Conservation (phyloP, 2,113 vertebrate species). For the Isurus oxyrinchus region DNA sequence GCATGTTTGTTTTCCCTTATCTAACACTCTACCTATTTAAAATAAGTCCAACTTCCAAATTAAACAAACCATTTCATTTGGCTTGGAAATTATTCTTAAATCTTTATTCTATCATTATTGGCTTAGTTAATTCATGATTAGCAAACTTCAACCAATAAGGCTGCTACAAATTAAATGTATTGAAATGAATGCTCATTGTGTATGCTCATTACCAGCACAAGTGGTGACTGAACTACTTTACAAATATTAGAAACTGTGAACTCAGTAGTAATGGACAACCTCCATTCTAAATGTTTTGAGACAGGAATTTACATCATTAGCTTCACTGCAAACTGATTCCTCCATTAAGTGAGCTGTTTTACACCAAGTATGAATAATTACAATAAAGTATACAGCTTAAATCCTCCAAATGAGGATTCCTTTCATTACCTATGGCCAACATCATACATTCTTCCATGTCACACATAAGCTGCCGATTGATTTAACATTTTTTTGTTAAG, state of each 20-base stretch:
- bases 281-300: not conserved
- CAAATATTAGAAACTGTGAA: constrained; percentile 1
- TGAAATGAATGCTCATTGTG: not conserved
- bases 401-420: not conserved
- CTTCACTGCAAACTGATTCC: not conserved
- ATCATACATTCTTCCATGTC: constrained; percentile 7
- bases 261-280: not conserved
- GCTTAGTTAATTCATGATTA: not conserved
- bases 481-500: constrained; percentile 5
- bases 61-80: not conserved
- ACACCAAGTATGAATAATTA: not conserved
- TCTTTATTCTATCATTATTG: not conserved
- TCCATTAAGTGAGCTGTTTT: not conserved
- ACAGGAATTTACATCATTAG: not conserved
- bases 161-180: not conserved
- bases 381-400: not conserved
- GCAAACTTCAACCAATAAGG: not conserved
- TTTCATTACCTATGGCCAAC: not conserved
- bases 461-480: not conserved
- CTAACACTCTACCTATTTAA: not conserved
- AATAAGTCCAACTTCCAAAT: not conserved
- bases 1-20: not conserved
- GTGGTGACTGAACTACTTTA: not conserved
- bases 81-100: constrained; percentile 8
- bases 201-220: not conserved